Evolutionary conservation across 2,888 invertebrate species (phyloP).

Genomic region (Thelaira solivaga): DNA sequence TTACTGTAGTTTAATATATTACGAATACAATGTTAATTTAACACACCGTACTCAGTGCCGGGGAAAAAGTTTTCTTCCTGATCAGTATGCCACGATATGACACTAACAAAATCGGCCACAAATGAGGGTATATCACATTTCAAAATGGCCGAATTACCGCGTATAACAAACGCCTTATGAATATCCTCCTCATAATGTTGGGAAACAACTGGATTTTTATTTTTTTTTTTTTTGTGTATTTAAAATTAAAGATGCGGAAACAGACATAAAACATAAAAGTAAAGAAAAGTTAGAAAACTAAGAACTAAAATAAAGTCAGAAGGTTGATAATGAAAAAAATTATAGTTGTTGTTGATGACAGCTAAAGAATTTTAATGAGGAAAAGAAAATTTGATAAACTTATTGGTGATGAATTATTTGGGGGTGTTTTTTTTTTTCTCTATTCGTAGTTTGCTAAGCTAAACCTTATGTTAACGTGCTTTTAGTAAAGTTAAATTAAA

Average conservation of each 20-base stretch:
- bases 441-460: too few relatives aligned
- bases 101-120: constrained; percentile 93
- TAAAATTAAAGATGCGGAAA: not conserved
- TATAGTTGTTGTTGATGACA: constrained; percentile 27
- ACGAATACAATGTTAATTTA: constrained; percentile 33
- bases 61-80: constrained; percentile 77
- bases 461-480: constrained; percentile 47
- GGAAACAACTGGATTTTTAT: constrained; percentile 84
- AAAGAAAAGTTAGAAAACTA: constrained; percentile 30
- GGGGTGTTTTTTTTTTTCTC: too few relatives aligned
- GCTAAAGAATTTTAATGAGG: constrained; percentile 7
- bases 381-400: not conserved
- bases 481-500: constrained; percentile 48
- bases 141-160: constrained; percentile 91
- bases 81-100: constrained; percentile 91
- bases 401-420: not conserved
- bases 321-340: not conserved
- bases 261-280: constrained; percentile 23
- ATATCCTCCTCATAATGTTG: constrained; percentile 94
- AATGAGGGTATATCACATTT: constrained; percentile 95
- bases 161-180: constrained; percentile 93
- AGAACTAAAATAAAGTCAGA: constrained; percentile 23
- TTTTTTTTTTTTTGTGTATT: constrained; percentile 10
- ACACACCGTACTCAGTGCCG: constrained; percentile 77
- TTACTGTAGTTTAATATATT: constrained; percentile 25